Conservation (phyloP, 2,113 vertebrate genomes). For the Urocynchramus pylzowi region DNA sequence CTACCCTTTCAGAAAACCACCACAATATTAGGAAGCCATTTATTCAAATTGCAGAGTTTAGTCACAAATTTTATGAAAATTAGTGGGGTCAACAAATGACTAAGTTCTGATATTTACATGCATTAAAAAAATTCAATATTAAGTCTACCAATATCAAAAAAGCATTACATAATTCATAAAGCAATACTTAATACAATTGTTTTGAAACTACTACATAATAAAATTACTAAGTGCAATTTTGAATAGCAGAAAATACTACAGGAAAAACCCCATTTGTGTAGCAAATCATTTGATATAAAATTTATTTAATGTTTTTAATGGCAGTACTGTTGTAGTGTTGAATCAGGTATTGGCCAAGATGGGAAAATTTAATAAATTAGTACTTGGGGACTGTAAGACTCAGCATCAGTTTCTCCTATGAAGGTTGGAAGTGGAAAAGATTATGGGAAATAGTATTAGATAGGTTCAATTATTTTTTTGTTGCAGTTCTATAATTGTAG, state of each 20-base stretch:
- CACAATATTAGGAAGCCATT: neutral
- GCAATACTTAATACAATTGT: neutral
- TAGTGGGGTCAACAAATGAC: neutral
- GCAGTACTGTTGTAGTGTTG: neutral
- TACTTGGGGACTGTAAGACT: neutral
- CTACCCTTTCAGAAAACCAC: neutral
- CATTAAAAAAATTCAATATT: neutral
- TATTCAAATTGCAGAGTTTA: neutral
- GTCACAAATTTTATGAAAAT: neutral
- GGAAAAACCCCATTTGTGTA: neutral
- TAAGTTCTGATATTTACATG: neutral
- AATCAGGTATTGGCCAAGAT: neutral
- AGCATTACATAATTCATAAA: neutral
- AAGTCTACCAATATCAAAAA: neutral
- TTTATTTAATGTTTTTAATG: neutral
- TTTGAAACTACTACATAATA: neutral
- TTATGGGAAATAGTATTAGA: neutral
- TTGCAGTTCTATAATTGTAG: neutral
- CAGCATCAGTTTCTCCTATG: neutral
- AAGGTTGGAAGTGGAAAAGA: neutral
- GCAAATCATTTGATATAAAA: neutral
- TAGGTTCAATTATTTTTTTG: neutral
- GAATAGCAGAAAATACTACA: neutral
- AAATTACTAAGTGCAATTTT: neutral
- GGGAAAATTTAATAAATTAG: neutral